Evolutionary conservation across 2,888 invertebrate genomes (phyloP).

Genomic region (Agrochola macilenta): DNA sequence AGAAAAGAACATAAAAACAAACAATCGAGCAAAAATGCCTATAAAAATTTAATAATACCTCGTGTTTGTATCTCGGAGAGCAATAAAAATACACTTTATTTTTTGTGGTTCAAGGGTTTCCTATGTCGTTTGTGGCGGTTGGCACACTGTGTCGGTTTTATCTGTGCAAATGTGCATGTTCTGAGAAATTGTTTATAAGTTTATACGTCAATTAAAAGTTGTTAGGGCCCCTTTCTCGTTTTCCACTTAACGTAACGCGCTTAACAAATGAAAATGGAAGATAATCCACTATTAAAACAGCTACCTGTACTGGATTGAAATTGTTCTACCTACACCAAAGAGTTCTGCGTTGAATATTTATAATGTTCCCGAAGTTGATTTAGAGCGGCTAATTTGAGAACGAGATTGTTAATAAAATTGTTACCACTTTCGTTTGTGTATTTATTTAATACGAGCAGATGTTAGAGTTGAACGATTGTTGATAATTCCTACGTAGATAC

Average conservation of each 20-base stretch:
- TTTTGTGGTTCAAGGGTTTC: constrained; percentile 60
- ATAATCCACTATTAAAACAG: constrained; percentile 45
- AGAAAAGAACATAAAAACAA: constrained; percentile 64
- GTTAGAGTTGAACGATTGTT: constrained; percentile 49
- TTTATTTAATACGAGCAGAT: constrained; percentile 61
- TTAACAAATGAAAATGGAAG: constrained; percentile 47
- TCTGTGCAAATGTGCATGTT: constrained; percentile 50
- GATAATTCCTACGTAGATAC: constrained; percentile 38
- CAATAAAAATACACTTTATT: constrained; percentile 63
- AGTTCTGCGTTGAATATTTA: constrained; percentile 68
- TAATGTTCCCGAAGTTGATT: constrained; percentile 67
- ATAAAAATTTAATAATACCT: constrained; percentile 67
- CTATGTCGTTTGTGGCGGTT: constrained; percentile 31
- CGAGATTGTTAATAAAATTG: constrained; percentile 63
- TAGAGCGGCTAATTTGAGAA: constrained; percentile 64
- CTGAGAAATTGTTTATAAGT: constrained; percentile 37
- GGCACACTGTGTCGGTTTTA: constrained; percentile 19
- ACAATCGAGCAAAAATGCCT: constrained; percentile 64
- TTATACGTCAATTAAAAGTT: constrained; percentile 48
- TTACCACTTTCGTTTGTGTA: constrained; percentile 56
- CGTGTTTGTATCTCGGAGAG: constrained; percentile 61
- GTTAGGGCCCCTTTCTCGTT: constrained; percentile 14
- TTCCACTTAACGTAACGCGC: constrained; percentile 18
- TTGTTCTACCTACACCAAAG: constrained; percentile 58
- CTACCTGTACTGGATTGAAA: constrained; percentile 28